Base-by-base conservation (phyloP, 2,113 vertebrate genomes). In the Rhynchopsitta pachyrhyncha region DNA sequence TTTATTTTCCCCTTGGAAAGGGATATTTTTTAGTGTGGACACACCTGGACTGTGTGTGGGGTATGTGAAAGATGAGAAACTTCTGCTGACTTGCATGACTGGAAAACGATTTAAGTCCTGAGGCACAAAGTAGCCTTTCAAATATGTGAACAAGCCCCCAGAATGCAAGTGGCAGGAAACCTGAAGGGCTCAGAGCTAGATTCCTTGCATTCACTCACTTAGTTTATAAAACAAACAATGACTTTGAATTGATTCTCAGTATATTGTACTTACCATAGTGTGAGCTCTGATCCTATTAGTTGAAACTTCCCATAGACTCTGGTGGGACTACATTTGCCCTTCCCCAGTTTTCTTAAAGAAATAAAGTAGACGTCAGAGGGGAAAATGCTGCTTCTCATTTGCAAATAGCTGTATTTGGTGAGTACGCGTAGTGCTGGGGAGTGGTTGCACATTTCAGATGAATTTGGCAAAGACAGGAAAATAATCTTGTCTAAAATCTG, bases 401-500 rank as follows among this genome's bases (percentile, higher is more conserved):
- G 39, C 31, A 52, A 44, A 55, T 14, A 69, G 90, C 28, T 59
- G n/a, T 29, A 6, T 88, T 53, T 81, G 64, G 6, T 39, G 39
- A 11, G 29, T 64, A 11, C 24, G 1, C 7, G 28, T 68, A 28
- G 5, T 55, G 46, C 77, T 46, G 74, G 27, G 44, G 22, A 94
- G 52, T 6, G 73, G 57, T 19, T 93, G 62, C 57, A 17, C 13
- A 1, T 84, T 91, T 88, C 6, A 49, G 62, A 79, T 29, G 4
- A 17, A 49, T 67, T 90, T 91, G 70, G 49, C 83, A 83, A 89
- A 91, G 82, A 17, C 16, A 49, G 66, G 77, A n/a, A 75, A 89
- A 53, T 57, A 92, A 94, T 92, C 86, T 78, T 39, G 31, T 41
- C 25, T 64, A 17, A 96, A 96, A 96, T 96, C 92, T 96, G 95